A percentile compares a stretch with the other conserved stretches of the same genome.
These are phyloP conservation scores for Xenopus borealis DNA, from an alignment of 2,113 vertebrate species.

Conservation along the genomic window DNA sequence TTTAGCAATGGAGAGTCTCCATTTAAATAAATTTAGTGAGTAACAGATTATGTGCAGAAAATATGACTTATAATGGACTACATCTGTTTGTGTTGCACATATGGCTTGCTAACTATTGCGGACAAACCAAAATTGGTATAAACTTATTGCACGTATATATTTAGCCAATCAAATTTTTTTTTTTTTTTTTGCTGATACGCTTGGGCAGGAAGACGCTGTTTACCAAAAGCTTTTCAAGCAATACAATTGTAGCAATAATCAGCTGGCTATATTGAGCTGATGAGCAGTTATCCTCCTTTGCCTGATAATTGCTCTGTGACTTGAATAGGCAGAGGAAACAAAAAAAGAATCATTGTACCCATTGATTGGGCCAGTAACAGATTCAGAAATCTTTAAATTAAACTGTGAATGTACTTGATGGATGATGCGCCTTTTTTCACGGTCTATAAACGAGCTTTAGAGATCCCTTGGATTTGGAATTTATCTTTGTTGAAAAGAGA, in stretches of 20 bases:
- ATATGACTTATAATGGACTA: neutral
- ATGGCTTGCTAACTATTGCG: neutral
- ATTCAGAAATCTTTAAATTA: slow-evolving; percentile 34
- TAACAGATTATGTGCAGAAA: neutral
- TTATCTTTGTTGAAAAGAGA: no score
- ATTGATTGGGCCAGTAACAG: slow-evolving; percentile 28
- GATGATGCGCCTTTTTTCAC: neutral
- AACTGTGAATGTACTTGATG: slow-evolving; percentile 18
- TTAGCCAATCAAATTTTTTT: slow-evolving; percentile 10
- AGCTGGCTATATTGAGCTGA: slow-evolving; percentile 26
- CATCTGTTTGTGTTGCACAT: slow-evolving; percentile 2
- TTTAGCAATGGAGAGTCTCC: neutral
- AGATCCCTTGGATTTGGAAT: no score
- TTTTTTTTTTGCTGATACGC: slow-evolving; percentile 15
- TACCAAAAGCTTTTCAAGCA: slow-evolving; percentile 11
- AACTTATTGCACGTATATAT: slow-evolving; percentile 12
- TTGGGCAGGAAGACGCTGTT: slow-evolving; percentile 1
- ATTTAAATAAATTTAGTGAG: neutral
- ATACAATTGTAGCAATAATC: slow-evolving; percentile 36
- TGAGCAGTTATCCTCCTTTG: neutral
- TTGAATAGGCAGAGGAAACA: slow-evolving; percentile 18
- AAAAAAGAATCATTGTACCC: slow-evolving; percentile 20
- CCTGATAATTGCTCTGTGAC: slow-evolving; percentile 30
- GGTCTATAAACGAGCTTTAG: neutral
- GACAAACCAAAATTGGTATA: neutral